Conservation (phyloP, 2,113 vertebrate species). For the Uria lomvia region DNA sequence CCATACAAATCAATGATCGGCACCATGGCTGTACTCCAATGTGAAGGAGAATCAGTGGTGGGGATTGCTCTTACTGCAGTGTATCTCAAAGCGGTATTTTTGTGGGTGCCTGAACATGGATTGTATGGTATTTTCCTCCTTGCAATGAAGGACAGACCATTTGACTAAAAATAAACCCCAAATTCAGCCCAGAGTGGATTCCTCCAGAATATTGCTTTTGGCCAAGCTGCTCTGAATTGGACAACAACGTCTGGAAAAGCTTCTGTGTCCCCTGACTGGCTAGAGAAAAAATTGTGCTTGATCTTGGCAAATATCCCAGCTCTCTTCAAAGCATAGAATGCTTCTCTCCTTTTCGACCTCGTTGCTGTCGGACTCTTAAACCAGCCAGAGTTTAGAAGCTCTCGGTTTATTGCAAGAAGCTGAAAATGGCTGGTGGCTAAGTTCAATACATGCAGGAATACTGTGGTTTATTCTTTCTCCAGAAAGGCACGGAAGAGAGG, state of each 20-base stretch:
- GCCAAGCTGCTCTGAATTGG: background rate
- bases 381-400: background rate
- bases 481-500: background rate
- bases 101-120: background rate
- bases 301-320: conserved; percentile 31
- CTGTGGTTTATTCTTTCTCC: background rate
- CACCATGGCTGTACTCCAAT: background rate
- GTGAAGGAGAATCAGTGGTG: background rate
- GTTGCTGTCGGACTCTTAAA: background rate
- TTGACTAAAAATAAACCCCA: background rate
- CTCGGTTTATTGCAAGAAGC: background rate
- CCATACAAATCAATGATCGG: accelerated
- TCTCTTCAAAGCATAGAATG: background rate
- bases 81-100: background rate
- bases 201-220: conserved; percentile 5
- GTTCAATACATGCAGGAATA: background rate
- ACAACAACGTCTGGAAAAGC: conserved; percentile 24
- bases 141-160: background rate
- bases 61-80: background rate
- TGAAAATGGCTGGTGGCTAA: conserved; percentile 1
- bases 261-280: background rate
- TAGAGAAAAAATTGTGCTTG: conserved; percentile 23
- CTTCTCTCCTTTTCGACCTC: conserved; percentile 42
- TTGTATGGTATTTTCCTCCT: background rate
- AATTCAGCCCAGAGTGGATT: background rate